Conservation (phyloP, 2,113 vertebrate species). For the Anas platyrhynchos region DNA sequence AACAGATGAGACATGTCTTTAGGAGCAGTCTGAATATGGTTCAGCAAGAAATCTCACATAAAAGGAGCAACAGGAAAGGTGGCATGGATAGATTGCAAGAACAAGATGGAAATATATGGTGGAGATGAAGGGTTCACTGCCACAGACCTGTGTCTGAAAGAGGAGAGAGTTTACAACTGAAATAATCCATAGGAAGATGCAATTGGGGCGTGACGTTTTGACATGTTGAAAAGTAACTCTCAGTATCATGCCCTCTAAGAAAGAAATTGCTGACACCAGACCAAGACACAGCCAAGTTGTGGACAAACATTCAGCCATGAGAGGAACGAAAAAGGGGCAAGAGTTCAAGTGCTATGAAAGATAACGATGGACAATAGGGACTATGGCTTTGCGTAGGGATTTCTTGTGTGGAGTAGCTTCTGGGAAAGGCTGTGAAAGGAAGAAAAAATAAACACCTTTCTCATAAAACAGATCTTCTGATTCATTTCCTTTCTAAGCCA, state of each 20-base stretch:
- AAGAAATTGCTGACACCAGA: background rate
- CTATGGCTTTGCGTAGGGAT: background rate
- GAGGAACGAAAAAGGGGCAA: background rate
- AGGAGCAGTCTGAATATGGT: background rate
- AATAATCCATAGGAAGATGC: background rate
- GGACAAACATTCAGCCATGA: background rate
- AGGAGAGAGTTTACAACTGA: accelerated
- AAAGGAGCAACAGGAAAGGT: background rate
- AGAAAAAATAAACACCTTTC: background rate
- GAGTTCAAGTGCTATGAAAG: background rate
- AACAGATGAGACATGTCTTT: accelerated
- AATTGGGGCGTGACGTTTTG: background rate
- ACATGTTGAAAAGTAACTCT: background rate
- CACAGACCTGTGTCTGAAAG: background rate
- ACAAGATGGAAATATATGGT: background rate
- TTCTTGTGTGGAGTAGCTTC: conserved; percentile 7
- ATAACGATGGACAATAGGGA: background rate
- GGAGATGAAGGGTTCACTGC: background rate
- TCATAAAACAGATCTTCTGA: background rate
- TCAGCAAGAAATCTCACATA: background rate
- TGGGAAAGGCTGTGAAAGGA: background rate
- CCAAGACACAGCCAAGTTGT: accelerated
- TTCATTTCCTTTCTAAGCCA: conserved; percentile 16
- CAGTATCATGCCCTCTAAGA: background rate
- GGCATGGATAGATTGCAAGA: background rate